Evolutionary conservation across 1,140 invertebrate species (phyloP).

Genomic region (Druon quercuslanigerum): DNA sequence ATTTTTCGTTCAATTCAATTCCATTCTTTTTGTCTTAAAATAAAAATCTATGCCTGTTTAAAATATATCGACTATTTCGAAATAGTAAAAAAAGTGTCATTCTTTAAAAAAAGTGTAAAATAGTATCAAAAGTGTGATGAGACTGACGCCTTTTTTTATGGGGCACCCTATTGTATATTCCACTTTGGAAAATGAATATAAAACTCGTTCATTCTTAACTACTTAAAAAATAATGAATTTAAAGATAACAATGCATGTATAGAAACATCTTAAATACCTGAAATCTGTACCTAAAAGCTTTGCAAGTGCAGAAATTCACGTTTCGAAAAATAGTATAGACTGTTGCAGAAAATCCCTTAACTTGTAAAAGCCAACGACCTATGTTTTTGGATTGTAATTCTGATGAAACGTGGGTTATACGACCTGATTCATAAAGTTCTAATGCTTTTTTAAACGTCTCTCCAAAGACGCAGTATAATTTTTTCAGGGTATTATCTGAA

Average conservation of each 20-base stretch:
- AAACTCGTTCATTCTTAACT: neutral
- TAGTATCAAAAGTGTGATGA: no score
- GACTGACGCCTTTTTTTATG: no score
- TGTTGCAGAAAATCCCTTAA: constrained; percentile 76
- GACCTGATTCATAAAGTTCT: constrained; percentile 78
- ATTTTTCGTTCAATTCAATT: no score
- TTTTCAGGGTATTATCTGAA: constrained; percentile 75
- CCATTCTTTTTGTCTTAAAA: no score
- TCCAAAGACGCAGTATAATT: constrained; percentile 78
- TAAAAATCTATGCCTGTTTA: no score
- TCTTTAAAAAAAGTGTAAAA: no score
- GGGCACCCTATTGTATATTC: neutral
- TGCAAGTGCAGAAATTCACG: constrained; percentile 80
- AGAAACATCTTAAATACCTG: neutral
- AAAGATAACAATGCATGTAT: neutral
- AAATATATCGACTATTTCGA: no score
- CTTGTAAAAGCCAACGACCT: constrained; percentile 73
- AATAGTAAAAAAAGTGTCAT: no score
- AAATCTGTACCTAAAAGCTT: constrained; percentile 72
- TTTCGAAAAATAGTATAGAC: constrained; percentile 78
- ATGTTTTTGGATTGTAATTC: constrained; percentile 61
- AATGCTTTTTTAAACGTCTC: constrained; percentile 76
- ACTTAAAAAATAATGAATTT: neutral
- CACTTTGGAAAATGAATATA: neutral
- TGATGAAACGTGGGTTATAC: constrained; percentile 67